Conservation (phyloP, 2,888 invertebrate genomes). For the Abrostola tripartita region DNA sequence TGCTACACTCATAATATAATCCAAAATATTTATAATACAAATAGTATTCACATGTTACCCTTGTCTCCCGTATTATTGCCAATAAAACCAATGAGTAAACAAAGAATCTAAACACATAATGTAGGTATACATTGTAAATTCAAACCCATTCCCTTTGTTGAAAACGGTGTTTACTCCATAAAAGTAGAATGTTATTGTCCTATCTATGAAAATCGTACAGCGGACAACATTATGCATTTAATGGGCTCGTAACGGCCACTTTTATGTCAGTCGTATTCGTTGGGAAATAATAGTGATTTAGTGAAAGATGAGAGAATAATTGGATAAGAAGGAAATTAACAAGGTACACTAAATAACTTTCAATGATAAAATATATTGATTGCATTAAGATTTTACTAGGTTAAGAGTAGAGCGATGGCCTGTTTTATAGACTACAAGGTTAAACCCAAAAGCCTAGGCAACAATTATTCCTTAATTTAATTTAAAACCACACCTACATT, state of each 20-base stretch:
- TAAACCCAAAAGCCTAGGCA: too few species aligned
- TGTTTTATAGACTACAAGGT: too few species aligned
- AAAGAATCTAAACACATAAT: slow-evolving; percentile 1
- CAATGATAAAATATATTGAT: slow-evolving; percentile 19
- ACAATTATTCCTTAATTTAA: too few species aligned
- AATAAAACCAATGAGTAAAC: neutral
- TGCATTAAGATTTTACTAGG: neutral
- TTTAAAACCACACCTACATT: too few species aligned
- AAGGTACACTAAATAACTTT: slow-evolving; percentile 24
- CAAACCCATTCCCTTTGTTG: slow-evolving; percentile 30
- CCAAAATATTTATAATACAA: too few species aligned
- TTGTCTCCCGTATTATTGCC: neutral
- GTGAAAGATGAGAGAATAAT: slow-evolving; percentile 32
- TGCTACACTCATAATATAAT: too few species aligned
- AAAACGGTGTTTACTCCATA: slow-evolving; percentile 45
- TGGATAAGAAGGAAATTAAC: slow-evolving; percentile 34
- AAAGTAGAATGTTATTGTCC: slow-evolving; percentile 44
- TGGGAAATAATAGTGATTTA: slow-evolving; percentile 45
- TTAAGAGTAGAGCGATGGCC: too few species aligned
- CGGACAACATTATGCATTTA: slow-evolving; percentile 48
- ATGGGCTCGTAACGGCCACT: slow-evolving; percentile 52
- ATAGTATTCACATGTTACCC: neutral
- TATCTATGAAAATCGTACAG: slow-evolving; percentile 48
- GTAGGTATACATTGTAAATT: slow-evolving; percentile 20
- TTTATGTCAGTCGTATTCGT: slow-evolving; percentile 52